A percentile compares a stretch with the other conserved stretches of the same genome.
phyloP scores from a whole-genome alignment of 2,113 vertebrate species.

The Eptesicus fuscus region DNA sequence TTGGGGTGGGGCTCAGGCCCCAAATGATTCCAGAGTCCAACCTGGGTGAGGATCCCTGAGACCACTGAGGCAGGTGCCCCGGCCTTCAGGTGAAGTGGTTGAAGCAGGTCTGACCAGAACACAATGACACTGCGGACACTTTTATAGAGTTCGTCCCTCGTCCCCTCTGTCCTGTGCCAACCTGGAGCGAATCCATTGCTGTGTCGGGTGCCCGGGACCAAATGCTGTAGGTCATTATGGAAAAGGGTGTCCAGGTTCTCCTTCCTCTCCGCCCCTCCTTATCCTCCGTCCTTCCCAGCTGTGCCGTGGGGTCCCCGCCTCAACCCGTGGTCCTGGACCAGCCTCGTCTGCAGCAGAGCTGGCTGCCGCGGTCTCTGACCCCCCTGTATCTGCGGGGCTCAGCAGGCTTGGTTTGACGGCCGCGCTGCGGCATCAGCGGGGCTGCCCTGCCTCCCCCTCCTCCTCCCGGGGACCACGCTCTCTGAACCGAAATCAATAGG shows the following conservation, averaged over 20 bases:
- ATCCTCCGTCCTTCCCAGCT: not conserved
- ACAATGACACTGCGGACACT: not conserved
- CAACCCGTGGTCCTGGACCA: not conserved
- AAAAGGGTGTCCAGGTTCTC: not conserved
- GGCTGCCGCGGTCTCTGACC: not conserved
- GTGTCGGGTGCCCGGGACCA: fast-evolving
- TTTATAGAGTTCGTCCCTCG: fast-evolving
- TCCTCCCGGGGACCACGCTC: not conserved
- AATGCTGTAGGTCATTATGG: not conserved
- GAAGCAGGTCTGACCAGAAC: not conserved
- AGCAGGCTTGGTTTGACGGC: not conserved
- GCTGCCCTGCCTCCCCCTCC: not conserved
- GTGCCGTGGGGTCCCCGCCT: fast-evolving
- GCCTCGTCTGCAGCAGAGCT: not conserved
- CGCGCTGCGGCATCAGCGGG: not conserved
- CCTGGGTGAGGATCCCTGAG: not conserved
- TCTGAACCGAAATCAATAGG: constrained; percentile 43
- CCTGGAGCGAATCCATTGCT: not conserved
- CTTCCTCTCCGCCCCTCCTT: not conserved
- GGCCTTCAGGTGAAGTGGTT: not conserved
- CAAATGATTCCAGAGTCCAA: not conserved
- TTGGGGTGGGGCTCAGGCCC: not conserved
- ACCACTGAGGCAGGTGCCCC: not conserved
- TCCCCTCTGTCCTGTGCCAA: not conserved
- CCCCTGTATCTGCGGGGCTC: not conserved